Conservation (phyloP, 2,888 invertebrate species). For the Brachyopa scutellaris region DNA sequence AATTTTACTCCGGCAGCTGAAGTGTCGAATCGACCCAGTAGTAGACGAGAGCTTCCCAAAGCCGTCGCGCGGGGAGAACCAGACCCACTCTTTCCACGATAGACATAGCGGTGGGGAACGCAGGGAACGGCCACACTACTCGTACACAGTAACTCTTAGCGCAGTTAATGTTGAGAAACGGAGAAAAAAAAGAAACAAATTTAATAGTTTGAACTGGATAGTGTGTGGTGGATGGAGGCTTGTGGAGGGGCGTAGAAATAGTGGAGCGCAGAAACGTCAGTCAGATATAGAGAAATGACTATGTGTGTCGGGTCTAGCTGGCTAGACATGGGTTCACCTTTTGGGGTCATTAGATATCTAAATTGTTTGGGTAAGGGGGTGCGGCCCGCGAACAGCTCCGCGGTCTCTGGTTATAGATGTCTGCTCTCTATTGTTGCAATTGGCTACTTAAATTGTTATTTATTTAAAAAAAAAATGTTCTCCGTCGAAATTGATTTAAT, state of each 20-base stretch:
- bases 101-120: conserved; percentile 8
- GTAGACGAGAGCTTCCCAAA: conserved; percentile 44
- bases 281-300: conserved; percentile 48
- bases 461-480: conserved; percentile 23
- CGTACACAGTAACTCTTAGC: conserved; percentile 63
- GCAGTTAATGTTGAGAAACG: conserved; percentile 63
- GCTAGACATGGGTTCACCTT: conserved; percentile 72
- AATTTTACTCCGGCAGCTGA: conserved; percentile 65
- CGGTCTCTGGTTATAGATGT: conserved; percentile 6
- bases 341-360: conserved; percentile 71
- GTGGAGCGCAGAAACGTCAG: conserved; percentile 37
- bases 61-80: conserved; percentile 15
- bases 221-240: conserved; percentile 47
- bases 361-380: conserved; percentile 27
- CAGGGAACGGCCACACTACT: neutral
- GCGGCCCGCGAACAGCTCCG: neutral
- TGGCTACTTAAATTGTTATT: conserved; percentile 36
- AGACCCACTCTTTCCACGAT: conserved; percentile 10
- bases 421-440: conserved; percentile 42
- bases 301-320: conserved; percentile 59
- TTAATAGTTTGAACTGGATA: conserved; percentile 61
- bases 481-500: conserved; percentile 44
- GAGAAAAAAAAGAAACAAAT: conserved; percentile 32
- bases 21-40: conserved; percentile 71
- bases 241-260: conserved; percentile 12